Evolutionary conservation across 1,140 invertebrate genomes (phyloP).

Genomic region (Dufourea novaeangliae): DNA sequence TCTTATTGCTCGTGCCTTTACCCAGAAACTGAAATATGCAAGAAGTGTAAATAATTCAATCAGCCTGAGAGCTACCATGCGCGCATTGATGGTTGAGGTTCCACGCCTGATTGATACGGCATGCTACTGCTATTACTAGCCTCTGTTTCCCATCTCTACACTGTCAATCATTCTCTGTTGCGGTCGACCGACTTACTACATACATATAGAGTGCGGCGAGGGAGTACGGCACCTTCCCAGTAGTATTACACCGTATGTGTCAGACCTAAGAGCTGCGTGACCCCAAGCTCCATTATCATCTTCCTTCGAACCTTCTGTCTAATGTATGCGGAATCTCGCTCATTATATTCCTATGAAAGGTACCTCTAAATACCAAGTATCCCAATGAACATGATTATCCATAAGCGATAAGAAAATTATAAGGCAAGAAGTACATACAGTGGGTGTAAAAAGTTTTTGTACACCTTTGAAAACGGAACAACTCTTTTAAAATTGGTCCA

Average conservation of each 20-base stretch:
- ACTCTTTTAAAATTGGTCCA: too few relatives aligned
- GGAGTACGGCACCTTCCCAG: not conserved
- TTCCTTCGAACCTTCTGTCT: not conserved
- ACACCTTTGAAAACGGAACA: too few relatives aligned
- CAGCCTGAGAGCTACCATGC: slow-evolving; percentile 19
- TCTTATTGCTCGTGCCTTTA: not conserved
- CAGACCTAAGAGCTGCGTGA: slow-evolving; percentile 24
- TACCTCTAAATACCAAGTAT: not conserved
- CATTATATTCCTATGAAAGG: not conserved
- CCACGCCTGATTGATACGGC: slow-evolving; percentile 41
- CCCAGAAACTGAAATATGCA: not conserved
- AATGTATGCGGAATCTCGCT: not conserved
- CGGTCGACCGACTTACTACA: slow-evolving; percentile 35
- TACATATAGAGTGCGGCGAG: slow-evolving; percentile 10
- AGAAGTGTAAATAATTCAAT: slow-evolving; percentile 36
- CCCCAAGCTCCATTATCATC: slow-evolving; percentile 4
- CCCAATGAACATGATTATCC: too few relatives aligned
- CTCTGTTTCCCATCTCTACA: slow-evolving; percentile 32
- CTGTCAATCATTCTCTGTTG: slow-evolving; percentile 36
- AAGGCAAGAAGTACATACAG: too few relatives aligned
- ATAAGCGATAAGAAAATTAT: too few relatives aligned
- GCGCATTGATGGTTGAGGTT: slow-evolving; percentile 15
- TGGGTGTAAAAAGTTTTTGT: too few relatives aligned
- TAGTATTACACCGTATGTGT: slow-evolving; percentile 26
- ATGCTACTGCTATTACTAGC: slow-evolving; percentile 21